Conservation (phyloP, 2,797 vertebrate species). For the Erethizon dorsatum region DNA sequence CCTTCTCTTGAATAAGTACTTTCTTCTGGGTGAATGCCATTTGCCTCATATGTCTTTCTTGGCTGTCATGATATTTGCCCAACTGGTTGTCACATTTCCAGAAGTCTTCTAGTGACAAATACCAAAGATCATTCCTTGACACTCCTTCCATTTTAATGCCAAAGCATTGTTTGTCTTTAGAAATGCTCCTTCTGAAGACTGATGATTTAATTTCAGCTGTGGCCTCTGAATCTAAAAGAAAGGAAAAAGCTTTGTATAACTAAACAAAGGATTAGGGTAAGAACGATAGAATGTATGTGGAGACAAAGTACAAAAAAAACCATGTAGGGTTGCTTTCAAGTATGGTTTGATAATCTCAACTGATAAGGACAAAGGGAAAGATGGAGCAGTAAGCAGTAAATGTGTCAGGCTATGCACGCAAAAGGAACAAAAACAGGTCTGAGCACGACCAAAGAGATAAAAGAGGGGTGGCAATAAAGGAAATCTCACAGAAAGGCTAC, state of each 20-base stretch:
- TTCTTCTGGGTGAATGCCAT: constrained; percentile 73
- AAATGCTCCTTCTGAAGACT: constrained; percentile 51
- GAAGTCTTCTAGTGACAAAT: constrained; percentile 75
- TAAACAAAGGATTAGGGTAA: neutral
- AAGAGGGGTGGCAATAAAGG: neutral
- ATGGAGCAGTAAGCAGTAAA: neutral
- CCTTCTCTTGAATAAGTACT: constrained; percentile 60
- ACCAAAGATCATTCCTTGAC: constrained; percentile 63
- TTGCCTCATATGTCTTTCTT: constrained; percentile 75
- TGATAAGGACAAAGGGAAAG: neutral
- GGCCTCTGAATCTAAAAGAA: constrained; percentile 76
- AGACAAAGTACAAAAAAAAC: neutral
- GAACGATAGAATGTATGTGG: neutral
- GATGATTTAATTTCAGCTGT: constrained; percentile 59
- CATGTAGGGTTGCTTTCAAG: neutral
- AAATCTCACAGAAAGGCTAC: neutral
- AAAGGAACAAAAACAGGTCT: neutral
- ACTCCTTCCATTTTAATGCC: constrained; percentile 71
- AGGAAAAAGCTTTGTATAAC: constrained; percentile 19
- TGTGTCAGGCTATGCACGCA: neutral
- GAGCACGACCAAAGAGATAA: neutral
- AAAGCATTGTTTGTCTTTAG: constrained; percentile 46
- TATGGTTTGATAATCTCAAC: neutral
- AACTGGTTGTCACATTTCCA: constrained; percentile 68
- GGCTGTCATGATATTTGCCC: constrained; percentile 58